Evolutionary conservation across 1,140 invertebrate species (phyloP).

Genomic region (Elymnias hypermnestra): DNA sequence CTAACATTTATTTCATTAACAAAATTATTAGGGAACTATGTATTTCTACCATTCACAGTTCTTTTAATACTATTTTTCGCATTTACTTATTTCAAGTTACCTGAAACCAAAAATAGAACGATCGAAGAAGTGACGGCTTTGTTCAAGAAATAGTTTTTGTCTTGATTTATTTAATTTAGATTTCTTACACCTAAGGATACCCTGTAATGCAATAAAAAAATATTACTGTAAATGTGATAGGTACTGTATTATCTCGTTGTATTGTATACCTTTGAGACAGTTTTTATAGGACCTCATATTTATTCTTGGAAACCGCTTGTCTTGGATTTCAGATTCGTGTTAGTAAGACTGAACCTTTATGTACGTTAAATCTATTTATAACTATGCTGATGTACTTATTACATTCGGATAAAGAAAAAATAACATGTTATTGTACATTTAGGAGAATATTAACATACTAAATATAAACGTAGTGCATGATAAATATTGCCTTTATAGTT

Average conservation of each 20-base stretch:
- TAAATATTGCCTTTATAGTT: not conserved
- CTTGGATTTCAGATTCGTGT: constrained; percentile 34
- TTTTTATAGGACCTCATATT: constrained; percentile 23
- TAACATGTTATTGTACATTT: not conserved
- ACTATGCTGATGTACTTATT: constrained; percentile 44
- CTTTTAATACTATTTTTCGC: constrained; percentile 95
- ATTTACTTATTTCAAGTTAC: constrained; percentile 97
- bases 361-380: constrained; percentile 48
- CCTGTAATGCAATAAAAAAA: too few relatives aligned
- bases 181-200: constrained; percentile 48
- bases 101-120: constrained; percentile 98
- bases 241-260: constrained; percentile 34
- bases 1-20: constrained; percentile 90
- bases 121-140: constrained; percentile 96
- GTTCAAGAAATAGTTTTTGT: constrained; percentile 76
- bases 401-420: not conserved
- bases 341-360: constrained; percentile 57
- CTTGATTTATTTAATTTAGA: constrained; percentile 28
- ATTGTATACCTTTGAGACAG: constrained; percentile 16
- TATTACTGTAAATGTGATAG: constrained; percentile 52
- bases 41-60: constrained; percentile 96
- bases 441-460: not conserved
- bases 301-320: constrained; percentile 25
- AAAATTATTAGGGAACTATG: constrained; percentile 90
- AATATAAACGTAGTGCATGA: not conserved